A percentile compares a stretch with the other conserved stretches of the same genome.
Evolutionary conservation across 2,888 invertebrate genomes (phyloP).

Genomic region (Ischnura elegans): DNA sequence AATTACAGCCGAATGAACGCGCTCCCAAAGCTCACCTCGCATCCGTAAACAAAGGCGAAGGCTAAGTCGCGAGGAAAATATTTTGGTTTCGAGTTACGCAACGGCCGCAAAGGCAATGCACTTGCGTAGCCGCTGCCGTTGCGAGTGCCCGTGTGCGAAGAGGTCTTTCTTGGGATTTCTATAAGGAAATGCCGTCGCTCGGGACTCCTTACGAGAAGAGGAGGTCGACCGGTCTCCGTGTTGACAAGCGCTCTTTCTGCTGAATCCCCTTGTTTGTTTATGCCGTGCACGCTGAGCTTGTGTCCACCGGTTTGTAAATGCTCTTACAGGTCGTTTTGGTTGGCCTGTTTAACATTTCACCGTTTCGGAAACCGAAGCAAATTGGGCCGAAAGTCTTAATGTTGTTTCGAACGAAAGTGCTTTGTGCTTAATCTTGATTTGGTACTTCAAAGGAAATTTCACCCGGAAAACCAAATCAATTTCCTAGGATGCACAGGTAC

Average conservation of each 20-base stretch:
- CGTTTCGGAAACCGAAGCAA: too few species aligned
- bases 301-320: background rate
- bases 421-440: too few species aligned
- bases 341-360: background rate
- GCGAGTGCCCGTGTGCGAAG: background rate
- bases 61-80: conserved; percentile 1
- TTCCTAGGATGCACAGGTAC: too few species aligned
- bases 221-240: background rate
- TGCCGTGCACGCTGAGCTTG: background rate
- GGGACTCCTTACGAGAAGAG: background rate
- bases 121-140: background rate
- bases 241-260: background rate
- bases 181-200: background rate
- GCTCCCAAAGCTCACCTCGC: background rate
- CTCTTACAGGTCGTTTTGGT: background rate
- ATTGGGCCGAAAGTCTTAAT: too few species aligned
- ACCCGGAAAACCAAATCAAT: too few species aligned
- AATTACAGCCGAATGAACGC: background rate
- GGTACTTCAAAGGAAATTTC: too few species aligned
- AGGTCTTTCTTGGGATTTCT: background rate
- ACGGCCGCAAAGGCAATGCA: conserved; percentile 14
- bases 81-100: conserved; percentile 14
- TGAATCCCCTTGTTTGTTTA: conserved; percentile 16
- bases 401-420: too few species aligned
- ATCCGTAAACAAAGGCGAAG: conserved; percentile 10